Evolutionary conservation across 2,113 vertebrate genomes (phyloP), one percentile per base, ranked within the genome.

Genomic region (Cheilinus undulatus): DNA sequence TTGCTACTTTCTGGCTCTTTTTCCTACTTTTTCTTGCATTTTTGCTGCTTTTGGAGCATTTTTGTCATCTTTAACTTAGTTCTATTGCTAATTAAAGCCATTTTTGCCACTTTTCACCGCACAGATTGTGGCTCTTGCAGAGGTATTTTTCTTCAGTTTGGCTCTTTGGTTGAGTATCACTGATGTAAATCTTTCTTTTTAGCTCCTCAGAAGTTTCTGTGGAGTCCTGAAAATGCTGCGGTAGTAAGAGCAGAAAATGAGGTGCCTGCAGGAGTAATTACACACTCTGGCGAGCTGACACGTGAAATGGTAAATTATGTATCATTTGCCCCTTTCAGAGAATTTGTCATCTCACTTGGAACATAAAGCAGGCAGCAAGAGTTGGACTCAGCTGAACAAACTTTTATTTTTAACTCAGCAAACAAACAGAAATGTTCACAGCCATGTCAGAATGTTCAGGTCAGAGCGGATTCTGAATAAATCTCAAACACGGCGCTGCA

Each of bases 381-480:
- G 13, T 48, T 19, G 50, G 56, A 62, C 32, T 49, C 36, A 2
- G 15, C 23, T 43, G 27, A 49, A 67, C 54, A 45, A 42, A 45
- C 6, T 9, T 27, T 13, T 43, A 34, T 51, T 59, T 65, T 34
- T 40, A 19, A 42, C 24, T 49, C 1, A n/a, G 60, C 42, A 38
- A 46, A 64, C 27, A 43, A 62, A 74, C 49, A 22, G 10, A 75
- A 64, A 65, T 56, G 34, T 67, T 75, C 34, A 57, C 45, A 42
- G 38, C 12, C 17, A 20, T 30, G 64, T 78, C 66, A 30, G 67
- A 40, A 45, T 45, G 42, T 30, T 50, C 67, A 22, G 72, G 56
- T 84, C 59, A 56, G 73, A 54, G 7, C 13, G 30, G 45, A 48
- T 57, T 60, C 10, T 61, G 34, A 46, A 66, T 40, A 66, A 45